These are phyloP conservation scores for Orthonyx spaldingii DNA, from an alignment of 2,113 vertebrate genomes.

Conservation along the genomic window DNA sequence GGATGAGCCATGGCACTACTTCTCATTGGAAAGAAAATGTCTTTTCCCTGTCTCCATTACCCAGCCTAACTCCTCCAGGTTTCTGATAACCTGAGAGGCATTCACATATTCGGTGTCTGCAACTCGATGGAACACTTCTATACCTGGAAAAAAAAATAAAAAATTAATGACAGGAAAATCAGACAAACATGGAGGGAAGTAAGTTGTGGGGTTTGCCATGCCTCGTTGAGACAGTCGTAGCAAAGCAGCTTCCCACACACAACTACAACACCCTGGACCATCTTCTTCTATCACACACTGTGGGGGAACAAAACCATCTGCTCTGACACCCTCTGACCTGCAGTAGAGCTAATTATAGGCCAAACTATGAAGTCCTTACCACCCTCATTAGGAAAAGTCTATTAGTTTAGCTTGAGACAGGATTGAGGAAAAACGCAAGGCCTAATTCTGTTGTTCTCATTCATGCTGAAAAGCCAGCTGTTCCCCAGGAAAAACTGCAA, in stretches of 20 bases:
- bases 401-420: background rate
- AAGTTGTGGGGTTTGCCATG: background rate
- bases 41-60: background rate
- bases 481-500: background rate
- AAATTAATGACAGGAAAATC: background rate
- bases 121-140: rapidly evolving
- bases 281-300: background rate
- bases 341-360: background rate
- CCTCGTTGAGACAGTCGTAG: background rate
- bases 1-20: background rate
- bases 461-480: background rate
- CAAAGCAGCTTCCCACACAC: background rate
- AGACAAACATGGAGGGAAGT: background rate
- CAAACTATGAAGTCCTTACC: background rate
- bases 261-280: background rate
- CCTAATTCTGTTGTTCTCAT: background rate
- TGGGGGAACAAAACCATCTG: background rate
- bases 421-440: background rate
- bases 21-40: background rate
- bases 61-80: background rate
- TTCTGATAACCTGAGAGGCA: background rate
- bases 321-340: background rate
- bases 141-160: background rate
- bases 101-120: rapidly evolving
- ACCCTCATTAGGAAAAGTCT: background rate